phyloP scores from a whole-genome alignment of 2,888 invertebrate species.

The Xanthorhoe designata region DNA sequence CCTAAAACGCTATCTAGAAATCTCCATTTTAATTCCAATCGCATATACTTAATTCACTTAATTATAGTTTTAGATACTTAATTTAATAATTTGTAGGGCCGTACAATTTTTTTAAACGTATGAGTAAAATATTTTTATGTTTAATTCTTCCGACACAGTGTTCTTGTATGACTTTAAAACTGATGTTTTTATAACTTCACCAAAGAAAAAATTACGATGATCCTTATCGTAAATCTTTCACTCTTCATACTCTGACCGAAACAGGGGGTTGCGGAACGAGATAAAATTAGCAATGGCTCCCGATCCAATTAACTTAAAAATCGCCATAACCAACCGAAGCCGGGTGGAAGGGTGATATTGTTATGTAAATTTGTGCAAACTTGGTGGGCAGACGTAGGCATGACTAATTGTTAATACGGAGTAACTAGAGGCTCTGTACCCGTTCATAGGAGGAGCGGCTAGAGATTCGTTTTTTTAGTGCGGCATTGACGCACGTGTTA shows the following conservation, averaged over 20 bases:
- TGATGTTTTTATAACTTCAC: background rate
- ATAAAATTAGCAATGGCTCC: slow-evolving; percentile 76
- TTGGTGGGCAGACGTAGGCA: slow-evolving; percentile 79
- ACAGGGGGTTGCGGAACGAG: slow-evolving; percentile 52
- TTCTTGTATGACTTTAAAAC: too few species aligned
- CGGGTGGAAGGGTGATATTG: slow-evolving; percentile 77
- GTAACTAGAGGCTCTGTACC: slow-evolving; percentile 60
- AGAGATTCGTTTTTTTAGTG: background rate
- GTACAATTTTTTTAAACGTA: too few species aligned
- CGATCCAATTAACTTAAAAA: slow-evolving; percentile 84
- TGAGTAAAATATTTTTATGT: too few species aligned
- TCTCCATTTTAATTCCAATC: too few species aligned
- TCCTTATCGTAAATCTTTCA: background rate
- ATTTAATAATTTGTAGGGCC: too few species aligned
- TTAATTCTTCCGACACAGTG: too few species aligned
- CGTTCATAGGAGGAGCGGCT: slow-evolving; percentile 3
- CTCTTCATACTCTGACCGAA: slow-evolving; percentile 61
- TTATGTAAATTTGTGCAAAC: slow-evolving; percentile 85
- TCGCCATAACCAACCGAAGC: slow-evolving; percentile 71
- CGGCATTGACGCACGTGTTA: too few species aligned
- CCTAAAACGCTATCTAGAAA: too few species aligned
- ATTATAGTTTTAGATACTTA: too few species aligned
- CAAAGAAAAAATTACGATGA: background rate
- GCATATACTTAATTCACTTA: too few species aligned
- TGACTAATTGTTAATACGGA: slow-evolving; percentile 85